Conservation (phyloP, 2,797 vertebrate genomes). For the Periparus ater region DNA sequence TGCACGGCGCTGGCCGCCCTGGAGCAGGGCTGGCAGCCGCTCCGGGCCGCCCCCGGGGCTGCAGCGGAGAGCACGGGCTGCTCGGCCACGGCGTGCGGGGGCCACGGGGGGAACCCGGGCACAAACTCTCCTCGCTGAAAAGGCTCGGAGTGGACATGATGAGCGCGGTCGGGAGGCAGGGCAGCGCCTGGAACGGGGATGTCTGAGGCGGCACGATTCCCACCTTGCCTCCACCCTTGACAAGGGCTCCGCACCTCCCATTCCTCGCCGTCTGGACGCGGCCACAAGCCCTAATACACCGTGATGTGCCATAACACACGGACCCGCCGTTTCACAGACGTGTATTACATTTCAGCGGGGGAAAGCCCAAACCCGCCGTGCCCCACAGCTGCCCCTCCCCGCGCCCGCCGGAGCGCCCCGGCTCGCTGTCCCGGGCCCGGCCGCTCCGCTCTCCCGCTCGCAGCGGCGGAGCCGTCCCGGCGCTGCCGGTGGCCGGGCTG, state of each 20-base stretch:
- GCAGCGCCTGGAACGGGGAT: background rate
- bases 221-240: background rate
- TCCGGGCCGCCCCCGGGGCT: background rate
- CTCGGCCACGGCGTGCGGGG: background rate
- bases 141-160: background rate
- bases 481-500: background rate
- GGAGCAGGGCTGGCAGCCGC: background rate
- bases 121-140: background rate
- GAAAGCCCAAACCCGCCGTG: background rate
- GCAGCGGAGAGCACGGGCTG: background rate
- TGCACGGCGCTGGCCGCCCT: background rate
- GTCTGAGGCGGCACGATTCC: background rate
- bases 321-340: background rate
- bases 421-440: no score
- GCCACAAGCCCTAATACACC: background rate
- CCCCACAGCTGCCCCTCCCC: background rate
- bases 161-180: background rate
- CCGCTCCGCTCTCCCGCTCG: background rate
- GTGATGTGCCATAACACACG: accelerated
- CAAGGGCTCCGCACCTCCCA: background rate
- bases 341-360: accelerated
- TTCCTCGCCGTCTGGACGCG: background rate
- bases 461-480: background rate
- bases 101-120: background rate
- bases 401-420: background rate